Evolutionary conservation across 2,797 vertebrate species (phyloP).

Genomic region (Saxicola maurus): DNA sequence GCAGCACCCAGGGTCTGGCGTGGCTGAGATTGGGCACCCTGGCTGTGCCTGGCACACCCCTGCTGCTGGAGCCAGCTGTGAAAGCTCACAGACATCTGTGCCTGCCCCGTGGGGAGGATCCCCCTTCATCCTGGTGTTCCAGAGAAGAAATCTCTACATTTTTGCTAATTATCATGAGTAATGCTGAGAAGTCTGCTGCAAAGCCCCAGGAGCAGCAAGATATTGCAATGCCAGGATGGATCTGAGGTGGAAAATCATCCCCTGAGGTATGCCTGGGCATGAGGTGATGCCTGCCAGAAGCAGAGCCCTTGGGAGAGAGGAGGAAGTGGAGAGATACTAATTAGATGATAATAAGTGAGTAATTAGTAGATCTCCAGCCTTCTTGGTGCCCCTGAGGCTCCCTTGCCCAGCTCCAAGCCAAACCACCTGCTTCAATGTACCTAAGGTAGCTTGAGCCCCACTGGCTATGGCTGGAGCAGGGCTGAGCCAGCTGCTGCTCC

Average conservation of each 20-base stretch:
- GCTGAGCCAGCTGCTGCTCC: background rate
- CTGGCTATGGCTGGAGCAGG: background rate
- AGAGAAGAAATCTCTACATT: background rate
- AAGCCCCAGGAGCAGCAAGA: background rate
- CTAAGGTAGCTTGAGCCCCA: background rate
- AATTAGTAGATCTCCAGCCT: background rate
- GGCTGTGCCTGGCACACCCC: background rate
- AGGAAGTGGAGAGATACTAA: background rate
- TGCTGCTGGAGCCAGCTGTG: slow-evolving; percentile 2
- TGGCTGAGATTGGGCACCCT: background rate
- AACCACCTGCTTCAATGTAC: background rate
- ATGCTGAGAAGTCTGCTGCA: background rate
- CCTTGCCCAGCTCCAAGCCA: background rate
- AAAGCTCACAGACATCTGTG: background rate
- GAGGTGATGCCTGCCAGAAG: background rate
- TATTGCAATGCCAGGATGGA: background rate
- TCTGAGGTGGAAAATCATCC: background rate
- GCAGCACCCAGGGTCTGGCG: background rate
- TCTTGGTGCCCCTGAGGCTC: background rate
- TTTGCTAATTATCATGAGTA: background rate
- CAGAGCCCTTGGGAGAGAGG: background rate
- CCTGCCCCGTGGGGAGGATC: background rate
- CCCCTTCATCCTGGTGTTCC: background rate
- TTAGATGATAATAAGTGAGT: background rate
- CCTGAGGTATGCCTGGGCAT: background rate